phyloP scores from a whole-genome alignment of 2,888 invertebrate species.

The Chorisops tibialis region DNA sequence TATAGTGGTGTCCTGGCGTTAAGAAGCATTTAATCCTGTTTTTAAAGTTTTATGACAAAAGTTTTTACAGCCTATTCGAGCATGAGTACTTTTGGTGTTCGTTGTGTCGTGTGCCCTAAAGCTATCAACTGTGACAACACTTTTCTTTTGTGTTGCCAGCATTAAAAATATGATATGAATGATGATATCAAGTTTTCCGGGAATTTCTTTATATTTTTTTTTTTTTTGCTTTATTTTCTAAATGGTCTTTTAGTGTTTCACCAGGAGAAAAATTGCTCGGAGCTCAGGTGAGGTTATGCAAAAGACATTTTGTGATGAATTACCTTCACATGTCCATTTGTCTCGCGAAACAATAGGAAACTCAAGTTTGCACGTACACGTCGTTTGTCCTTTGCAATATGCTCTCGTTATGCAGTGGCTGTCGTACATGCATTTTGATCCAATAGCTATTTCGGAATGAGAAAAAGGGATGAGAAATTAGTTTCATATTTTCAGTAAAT shows the following conservation, averaged over 20 bases:
- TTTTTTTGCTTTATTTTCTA: too few relatives aligned
- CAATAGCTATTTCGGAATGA: slow-evolving; percentile 35
- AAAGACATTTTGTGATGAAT: slow-evolving; percentile 27
- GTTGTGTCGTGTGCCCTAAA: too few relatives aligned
- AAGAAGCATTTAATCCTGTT: too few relatives aligned
- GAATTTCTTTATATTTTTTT: too few relatives aligned
- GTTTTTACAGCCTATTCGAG: too few relatives aligned
- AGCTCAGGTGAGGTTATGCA: background rate
- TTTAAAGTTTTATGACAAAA: too few relatives aligned
- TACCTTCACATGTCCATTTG: slow-evolving; percentile 37
- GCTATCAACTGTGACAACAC: too few relatives aligned
- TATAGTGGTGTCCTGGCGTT: too few relatives aligned
- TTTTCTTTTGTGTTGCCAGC: too few relatives aligned
- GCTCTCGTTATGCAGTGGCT: slow-evolving; percentile 36
- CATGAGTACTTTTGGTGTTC: too few relatives aligned
- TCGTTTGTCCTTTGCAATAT: slow-evolving; percentile 36
- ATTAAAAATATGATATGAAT: too few relatives aligned
- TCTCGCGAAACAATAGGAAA: slow-evolving; percentile 34
- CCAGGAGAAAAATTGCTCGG: background rate
- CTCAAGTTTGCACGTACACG: slow-evolving; percentile 37
- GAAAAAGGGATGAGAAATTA: background rate
- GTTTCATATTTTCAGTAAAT: background rate
- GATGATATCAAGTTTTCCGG: too few relatives aligned
- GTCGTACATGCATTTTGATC: slow-evolving; percentile 36
- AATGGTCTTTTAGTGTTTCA: background rate